Conservation (phyloP, 2,797 vertebrate species). For the Calcarius lapponicus region DNA sequence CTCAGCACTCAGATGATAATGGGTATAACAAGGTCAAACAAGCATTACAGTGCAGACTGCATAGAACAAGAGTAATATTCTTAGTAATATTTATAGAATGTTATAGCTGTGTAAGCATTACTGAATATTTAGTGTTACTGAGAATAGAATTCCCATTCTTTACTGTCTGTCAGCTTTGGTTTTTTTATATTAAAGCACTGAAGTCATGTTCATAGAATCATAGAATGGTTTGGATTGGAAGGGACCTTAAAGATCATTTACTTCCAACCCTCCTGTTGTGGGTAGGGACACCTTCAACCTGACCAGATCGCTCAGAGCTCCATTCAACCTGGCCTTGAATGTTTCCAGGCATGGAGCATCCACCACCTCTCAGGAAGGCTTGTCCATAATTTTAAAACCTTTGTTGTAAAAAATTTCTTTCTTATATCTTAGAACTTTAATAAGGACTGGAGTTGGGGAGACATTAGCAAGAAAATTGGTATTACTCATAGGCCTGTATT, state of each 20-base stretch:
- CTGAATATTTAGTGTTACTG: neutral
- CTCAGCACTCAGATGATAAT: neutral
- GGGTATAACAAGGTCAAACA: neutral
- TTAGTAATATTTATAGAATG: neutral
- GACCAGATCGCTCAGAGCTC: neutral
- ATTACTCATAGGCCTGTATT: neutral
- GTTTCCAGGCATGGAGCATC: neutral
- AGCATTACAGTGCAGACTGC: neutral
- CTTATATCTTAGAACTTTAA: neutral
- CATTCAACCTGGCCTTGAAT: neutral
- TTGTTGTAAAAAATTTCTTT: neutral
- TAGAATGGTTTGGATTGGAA: neutral
- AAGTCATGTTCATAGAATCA: neutral
- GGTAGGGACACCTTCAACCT: neutral
- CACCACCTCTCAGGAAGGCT: too few relatives aligned
- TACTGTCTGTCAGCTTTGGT: neutral
- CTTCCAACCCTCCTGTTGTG: neutral
- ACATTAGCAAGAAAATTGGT: accelerated
- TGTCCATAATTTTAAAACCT: neutral
- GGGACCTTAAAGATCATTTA: neutral
- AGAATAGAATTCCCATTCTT: neutral
- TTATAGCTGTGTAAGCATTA: neutral
- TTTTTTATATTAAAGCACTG: neutral
- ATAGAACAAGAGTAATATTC: neutral
- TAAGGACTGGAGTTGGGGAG: neutral